Conservation (phyloP, 1,140 invertebrate genomes). For the Drosophila nikananu region DNA sequence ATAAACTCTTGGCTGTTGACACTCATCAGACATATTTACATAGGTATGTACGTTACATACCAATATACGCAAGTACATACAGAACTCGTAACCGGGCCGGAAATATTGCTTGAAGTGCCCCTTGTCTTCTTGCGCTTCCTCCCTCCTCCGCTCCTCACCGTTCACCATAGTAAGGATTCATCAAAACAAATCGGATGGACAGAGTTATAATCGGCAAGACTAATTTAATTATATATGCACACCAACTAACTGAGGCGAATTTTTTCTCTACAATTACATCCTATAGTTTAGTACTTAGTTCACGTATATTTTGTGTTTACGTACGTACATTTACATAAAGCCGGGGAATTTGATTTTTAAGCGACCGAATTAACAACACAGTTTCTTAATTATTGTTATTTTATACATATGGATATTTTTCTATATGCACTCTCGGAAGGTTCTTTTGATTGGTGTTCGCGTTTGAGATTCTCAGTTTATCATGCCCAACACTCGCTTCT, state of each 20-base stretch:
- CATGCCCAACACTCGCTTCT: background rate
- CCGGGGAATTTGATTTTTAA: constrained; percentile 24
- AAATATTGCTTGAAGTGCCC: background rate
- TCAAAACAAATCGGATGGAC: constrained; percentile 6
- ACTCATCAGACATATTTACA: constrained; percentile 32
- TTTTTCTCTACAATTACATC: constrained; percentile 23
- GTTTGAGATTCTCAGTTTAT: constrained; percentile 34
- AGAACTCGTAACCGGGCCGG: constrained; percentile 46
- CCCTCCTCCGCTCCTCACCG: background rate
- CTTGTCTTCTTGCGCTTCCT: background rate
- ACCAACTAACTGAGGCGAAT: background rate
- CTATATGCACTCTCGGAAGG: constrained; percentile 26
- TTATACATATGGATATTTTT: constrained; percentile 51
- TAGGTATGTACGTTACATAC: constrained; percentile 37
- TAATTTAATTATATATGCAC: constrained; percentile 43
- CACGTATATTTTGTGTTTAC: background rate
- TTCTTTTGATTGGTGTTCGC: constrained; percentile 17
- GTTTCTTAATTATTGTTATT: constrained; percentile 51
- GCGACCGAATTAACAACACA: constrained; percentile 41
- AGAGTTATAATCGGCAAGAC: constrained; percentile 15
- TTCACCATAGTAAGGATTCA: background rate
- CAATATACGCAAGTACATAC: constrained; percentile 42
- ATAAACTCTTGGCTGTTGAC: constrained; percentile 39
- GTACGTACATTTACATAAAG: constrained; percentile 51
- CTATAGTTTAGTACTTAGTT: background rate